Percentiles rank a stretch among this genome's conserved stretches.
Evolutionary conservation across 2,113 vertebrate genomes (phyloP).

Genomic region (Hemichromis elongatus): DNA sequence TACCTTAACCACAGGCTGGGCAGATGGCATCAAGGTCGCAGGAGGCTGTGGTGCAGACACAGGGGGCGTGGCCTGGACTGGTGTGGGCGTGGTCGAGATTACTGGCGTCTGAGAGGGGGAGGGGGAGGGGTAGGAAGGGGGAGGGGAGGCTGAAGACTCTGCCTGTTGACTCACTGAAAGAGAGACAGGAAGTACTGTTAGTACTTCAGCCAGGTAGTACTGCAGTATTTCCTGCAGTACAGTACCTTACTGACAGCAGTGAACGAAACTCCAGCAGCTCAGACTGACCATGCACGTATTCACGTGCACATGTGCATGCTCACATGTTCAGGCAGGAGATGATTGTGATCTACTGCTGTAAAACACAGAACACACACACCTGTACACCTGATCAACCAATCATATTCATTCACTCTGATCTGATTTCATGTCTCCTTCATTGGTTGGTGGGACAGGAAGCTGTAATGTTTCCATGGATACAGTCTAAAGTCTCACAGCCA

Average conservation of each 20-base stretch:
- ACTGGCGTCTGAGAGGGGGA: conserved; percentile 90
- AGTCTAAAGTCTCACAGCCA: too few species aligned
- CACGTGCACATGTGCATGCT: neutral
- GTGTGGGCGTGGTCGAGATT: conserved; percentile 88
- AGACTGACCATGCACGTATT: neutral
- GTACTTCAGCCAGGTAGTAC: neutral
- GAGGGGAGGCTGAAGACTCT: conserved; percentile 84
- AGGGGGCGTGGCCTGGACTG: conserved; percentile 83
- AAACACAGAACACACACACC: neutral
- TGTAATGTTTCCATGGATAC: neutral
- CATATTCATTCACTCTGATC: neutral
- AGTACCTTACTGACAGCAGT: too few species aligned
- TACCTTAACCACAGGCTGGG: conserved; percentile 94
- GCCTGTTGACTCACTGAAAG: conserved; percentile 70
- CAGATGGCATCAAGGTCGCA: conserved; percentile 81
- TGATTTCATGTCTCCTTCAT: neutral
- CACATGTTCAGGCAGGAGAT: too few species aligned
- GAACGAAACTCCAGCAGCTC: too few species aligned
- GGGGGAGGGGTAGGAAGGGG: conserved; percentile 64
- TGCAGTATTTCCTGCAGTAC: neutral
- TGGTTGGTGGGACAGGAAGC: neutral
- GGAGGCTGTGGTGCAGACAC: conserved; percentile 56
- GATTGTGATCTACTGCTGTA: neutral
- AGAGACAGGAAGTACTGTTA: neutral
- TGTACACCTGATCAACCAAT: neutral